These are phyloP conservation scores for Anas acuta DNA, from an alignment of 2,797 vertebrate species.

Conservation along the genomic window DNA sequence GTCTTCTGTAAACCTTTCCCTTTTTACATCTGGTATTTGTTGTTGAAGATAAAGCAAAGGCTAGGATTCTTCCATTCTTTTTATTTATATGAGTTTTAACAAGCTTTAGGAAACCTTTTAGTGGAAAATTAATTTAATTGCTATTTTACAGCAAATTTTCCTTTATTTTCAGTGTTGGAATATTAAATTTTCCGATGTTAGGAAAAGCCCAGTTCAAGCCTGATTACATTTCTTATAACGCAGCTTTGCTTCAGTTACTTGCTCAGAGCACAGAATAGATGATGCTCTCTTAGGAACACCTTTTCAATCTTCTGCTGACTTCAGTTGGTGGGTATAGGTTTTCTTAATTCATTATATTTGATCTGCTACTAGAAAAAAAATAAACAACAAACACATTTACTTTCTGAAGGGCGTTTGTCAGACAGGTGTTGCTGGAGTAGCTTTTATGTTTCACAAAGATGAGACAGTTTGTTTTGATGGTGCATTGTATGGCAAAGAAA, in stretches of 20 bases:
- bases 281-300: background rate
- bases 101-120: background rate
- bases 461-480: background rate
- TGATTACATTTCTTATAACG: background rate
- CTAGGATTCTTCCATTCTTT: background rate
- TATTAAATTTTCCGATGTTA: background rate
- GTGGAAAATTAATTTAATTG: background rate
- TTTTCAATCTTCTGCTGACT: background rate
- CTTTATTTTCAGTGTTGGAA: background rate
- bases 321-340: background rate
- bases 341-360: background rate
- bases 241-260: background rate
- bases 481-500: background rate
- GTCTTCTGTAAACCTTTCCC: background rate
- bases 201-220: background rate
- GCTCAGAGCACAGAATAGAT: background rate
- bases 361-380: background rate
- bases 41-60: background rate
- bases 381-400: rapidly evolving
- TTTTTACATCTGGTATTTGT: background rate
- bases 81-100: background rate
- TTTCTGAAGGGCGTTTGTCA: background rate
- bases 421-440: background rate
- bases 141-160: background rate
- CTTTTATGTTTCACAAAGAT: background rate